phyloP scores from a whole-genome alignment of 2,888 invertebrate genomes.

The Sussaba pulchella region DNA sequence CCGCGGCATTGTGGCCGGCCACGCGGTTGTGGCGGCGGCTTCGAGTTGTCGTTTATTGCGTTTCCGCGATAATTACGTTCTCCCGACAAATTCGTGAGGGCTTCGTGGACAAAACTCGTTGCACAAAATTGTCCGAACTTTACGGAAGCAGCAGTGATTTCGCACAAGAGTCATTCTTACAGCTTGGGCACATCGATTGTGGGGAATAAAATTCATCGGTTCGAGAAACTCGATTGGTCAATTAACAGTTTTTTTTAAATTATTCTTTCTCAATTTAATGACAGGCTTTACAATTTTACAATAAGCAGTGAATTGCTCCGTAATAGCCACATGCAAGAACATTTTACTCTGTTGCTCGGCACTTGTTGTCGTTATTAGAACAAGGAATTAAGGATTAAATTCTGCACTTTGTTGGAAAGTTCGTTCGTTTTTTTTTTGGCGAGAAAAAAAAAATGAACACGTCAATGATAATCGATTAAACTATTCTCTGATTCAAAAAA shows the following conservation, averaged over 20 bases:
- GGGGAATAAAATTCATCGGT: slow-evolving; percentile 6
- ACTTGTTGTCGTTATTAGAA: not conserved
- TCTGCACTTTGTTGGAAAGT: not conserved
- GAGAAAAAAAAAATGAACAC: not conserved
- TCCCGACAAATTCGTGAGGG: not conserved
- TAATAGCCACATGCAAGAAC: slow-evolving; percentile 3
- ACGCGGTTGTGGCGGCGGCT: not conserved
- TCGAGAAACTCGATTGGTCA: slow-evolving; percentile 7
- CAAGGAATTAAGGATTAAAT: not conserved
- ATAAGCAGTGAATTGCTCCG: not conserved
- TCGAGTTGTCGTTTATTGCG: slow-evolving; percentile 31
- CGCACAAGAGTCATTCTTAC: not conserved
- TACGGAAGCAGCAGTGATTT: not conserved
- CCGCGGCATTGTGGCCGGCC: not conserved
- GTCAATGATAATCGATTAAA: no score
- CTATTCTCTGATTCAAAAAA: no score
- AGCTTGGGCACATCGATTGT: slow-evolving; percentile 33
- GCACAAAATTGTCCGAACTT: not conserved
- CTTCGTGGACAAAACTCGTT: not conserved
- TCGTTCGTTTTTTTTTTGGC: not conserved
- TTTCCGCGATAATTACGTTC: slow-evolving; percentile 45
- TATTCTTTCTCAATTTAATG: not conserved
- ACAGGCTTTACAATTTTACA: not conserved
- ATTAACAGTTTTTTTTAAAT: no score
- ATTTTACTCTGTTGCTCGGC: not conserved